These are phyloP conservation scores for Nannospalax galili DNA, from an alignment of 2,113 vertebrate species.

Conservation along the genomic window DNA sequence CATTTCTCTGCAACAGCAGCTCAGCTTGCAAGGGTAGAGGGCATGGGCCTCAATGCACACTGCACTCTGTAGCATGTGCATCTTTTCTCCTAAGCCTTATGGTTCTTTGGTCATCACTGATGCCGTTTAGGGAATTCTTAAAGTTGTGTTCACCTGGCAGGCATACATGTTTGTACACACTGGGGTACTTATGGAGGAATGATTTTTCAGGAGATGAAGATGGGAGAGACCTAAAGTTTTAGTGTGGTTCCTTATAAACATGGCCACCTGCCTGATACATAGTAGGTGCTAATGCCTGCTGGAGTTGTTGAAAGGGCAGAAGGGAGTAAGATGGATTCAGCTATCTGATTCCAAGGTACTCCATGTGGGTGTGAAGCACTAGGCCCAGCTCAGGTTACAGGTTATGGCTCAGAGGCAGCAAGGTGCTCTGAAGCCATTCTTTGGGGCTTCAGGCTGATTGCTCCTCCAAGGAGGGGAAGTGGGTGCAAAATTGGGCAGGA, in stretches of 20 bases:
- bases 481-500: conserved; percentile 54
- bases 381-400: conserved; percentile 47
- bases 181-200: background rate
- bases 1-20: background rate
- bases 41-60: background rate
- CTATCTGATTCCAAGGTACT: conserved; percentile 68
- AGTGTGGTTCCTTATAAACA: background rate
- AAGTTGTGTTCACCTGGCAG: background rate
- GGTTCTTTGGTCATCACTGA: background rate
- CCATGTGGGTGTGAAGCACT: conserved; percentile 71
- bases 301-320: conserved; percentile 13
- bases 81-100: background rate
- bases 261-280: background rate
- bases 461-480: background rate
- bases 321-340: conserved; percentile 19
- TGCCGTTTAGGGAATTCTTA: background rate
- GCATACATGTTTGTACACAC: no score
- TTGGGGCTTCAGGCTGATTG: background rate
- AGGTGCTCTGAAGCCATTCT: background rate
- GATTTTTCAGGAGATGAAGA: background rate
- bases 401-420: background rate
- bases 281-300: background rate
- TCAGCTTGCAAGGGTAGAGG: background rate
- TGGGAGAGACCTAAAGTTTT: background rate
- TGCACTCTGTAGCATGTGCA: rapidly evolving